Conservation (phyloP, 2,113 vertebrate genomes). For the Poeciliopsis prolifica region DNA sequence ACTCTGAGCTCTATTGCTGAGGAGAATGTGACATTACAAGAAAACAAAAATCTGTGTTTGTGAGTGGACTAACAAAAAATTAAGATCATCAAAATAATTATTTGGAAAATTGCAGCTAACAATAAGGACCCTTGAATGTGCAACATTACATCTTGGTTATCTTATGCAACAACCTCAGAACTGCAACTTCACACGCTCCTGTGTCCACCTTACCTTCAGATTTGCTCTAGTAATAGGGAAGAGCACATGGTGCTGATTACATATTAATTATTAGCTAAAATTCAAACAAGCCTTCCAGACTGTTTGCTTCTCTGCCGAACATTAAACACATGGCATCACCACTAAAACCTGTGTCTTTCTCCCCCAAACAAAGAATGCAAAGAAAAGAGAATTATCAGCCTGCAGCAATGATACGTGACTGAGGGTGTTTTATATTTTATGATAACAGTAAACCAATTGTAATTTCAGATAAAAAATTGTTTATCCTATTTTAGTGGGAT, state of each 20-base stretch:
- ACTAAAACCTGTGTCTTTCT: conserved; percentile 21
- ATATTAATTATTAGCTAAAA: conserved; percentile 66
- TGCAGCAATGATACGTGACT: not conserved
- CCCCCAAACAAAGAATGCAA: not conserved
- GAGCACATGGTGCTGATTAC: conserved; percentile 10
- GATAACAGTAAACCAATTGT: no score
- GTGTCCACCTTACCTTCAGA: not conserved
- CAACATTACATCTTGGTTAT: not conserved
- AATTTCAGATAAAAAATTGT: no score
- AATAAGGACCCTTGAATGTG: not conserved
- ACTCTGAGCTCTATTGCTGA: no score
- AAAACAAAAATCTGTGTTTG: not conserved
- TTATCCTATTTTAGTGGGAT: not conserved
- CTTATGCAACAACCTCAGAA: not conserved
- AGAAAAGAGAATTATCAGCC: conserved; percentile 43
- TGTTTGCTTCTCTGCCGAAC: conserved; percentile 63
- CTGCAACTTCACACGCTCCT: not conserved
- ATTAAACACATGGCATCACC: conserved; percentile 66
- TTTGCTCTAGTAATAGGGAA: conserved; percentile 6
- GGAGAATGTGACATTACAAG: no score
- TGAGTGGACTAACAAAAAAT: not conserved
- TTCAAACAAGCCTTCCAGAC: conserved; percentile 37
- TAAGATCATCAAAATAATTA: no score
- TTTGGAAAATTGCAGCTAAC: not conserved
- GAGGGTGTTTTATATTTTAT: not conserved